Evolutionary conservation across 2,113 vertebrate species (phyloP).

Genomic region (Podilymbus podiceps): DNA sequence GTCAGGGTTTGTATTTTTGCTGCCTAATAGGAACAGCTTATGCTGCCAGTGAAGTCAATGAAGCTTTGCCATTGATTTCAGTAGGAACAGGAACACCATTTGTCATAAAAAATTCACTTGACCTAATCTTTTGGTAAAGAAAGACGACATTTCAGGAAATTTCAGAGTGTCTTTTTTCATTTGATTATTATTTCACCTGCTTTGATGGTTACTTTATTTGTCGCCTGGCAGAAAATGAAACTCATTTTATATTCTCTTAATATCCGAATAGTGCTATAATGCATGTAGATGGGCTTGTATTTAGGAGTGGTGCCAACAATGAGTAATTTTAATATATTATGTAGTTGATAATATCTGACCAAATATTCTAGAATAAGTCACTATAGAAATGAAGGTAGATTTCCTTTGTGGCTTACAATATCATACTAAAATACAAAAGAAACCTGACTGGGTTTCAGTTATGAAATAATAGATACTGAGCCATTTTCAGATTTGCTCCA

Average conservation of each 20-base stretch:
- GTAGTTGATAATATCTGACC: conserved; percentile 50
- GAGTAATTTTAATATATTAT: conserved; percentile 63
- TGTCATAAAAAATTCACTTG: neutral
- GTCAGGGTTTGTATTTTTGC: neutral
- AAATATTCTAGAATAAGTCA: conserved; percentile 47
- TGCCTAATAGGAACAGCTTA: neutral
- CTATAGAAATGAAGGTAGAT: conserved; percentile 47
- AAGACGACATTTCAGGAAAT: conserved; percentile 31
- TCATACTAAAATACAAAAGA: conserved; percentile 49
- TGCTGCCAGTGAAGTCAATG: neutral
- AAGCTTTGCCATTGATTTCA: conserved; percentile 7
- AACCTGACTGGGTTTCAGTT: conserved; percentile 64
- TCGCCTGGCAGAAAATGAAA: conserved; percentile 64
- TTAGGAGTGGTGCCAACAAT: conserved; percentile 38
- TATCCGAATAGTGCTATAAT: neutral
- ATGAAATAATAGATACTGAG: conserved; percentile 67
- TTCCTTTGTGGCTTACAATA: conserved; percentile 66
- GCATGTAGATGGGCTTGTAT: neutral
- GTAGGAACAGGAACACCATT: neutral
- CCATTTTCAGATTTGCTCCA: conserved; percentile 46
- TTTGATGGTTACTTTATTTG: conserved; percentile 57
- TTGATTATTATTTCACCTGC: conserved; percentile 32
- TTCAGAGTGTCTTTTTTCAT: conserved; percentile 20
- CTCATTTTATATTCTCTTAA: conserved; percentile 36
- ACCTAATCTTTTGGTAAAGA: conserved; percentile 31